A percentile compares a stretch with the other conserved stretches of the same genome.
Conservation (phyloP, 2,888 invertebrate species). For the Melanostoma scalare region DNA sequence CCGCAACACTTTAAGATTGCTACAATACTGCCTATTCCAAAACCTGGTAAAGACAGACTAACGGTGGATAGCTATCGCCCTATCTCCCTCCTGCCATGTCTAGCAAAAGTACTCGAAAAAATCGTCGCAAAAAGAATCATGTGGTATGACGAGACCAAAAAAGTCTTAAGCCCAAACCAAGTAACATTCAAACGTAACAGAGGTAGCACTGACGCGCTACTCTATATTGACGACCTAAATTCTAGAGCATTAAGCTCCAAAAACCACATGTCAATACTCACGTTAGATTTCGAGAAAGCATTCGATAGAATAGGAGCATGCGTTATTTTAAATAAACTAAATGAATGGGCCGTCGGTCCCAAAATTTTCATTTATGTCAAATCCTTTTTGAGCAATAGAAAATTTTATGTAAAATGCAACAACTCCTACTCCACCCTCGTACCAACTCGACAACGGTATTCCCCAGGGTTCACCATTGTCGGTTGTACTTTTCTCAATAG, state of each 20-base stretch:
- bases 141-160: constrained; percentile 14
- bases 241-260: constrained; percentile 21
- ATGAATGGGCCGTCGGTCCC: constrained; percentile 29
- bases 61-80: constrained; percentile 8
- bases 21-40: constrained; percentile 19
- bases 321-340: constrained; percentile 42
- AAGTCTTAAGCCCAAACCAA: constrained; percentile 11
- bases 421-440: not conserved
- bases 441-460: constrained; percentile 25
- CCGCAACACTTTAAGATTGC: constrained; percentile 33
- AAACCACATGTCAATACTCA: constrained; percentile 51
- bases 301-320: constrained; percentile 41
- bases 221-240: constrained; percentile 9
- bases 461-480: constrained; percentile 32
- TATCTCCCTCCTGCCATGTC: constrained; percentile 18
- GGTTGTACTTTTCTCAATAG: constrained; percentile 19
- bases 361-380: constrained; percentile 22
- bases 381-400: constrained; percentile 31
- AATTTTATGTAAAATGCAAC: constrained; percentile 38
- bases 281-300: constrained; percentile 49
- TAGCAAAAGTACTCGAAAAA: constrained; percentile 22
- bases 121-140: constrained; percentile 36
- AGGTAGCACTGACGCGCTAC: not conserved
- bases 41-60: constrained; percentile 12
- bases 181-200: constrained; percentile 12